Base-by-base conservation (phyloP, 2,797 vertebrate genomes). In the Galago senegalensis region DNA sequence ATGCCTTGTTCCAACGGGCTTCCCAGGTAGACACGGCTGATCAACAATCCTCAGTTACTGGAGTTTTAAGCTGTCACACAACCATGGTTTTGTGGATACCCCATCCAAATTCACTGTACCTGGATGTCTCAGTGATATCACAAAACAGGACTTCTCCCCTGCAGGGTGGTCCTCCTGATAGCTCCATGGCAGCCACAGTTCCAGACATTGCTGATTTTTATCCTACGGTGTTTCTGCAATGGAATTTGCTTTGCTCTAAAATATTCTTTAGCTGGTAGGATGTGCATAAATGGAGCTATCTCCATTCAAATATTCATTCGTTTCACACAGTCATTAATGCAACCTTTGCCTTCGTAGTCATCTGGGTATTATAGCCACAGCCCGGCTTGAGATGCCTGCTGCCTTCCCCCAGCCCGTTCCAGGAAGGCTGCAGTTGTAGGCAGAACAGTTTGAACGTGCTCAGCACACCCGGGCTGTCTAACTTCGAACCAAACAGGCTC, bases 401-500 rank as follows among this genome's bases (percentile, higher is more conserved):
- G 31, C 13, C 76, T 75, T 70, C 73, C 75, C 80, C n/a, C 1
- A 37, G 93, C 77, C 23, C 63, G 43, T 77, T 95, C 80, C 61
- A 95, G 95, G 85, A 90, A 86, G 60, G 18, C 29, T 65, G 16
- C 18, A 7, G 58, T 81, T 65, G 67, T 16, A 75, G 14, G 34
- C 75, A 37, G 56, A 6, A 12, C 6, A 16, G 34, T 58, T 16
- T 69, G 79, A 87, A 91, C 1, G 16, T 80, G 27, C 56, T 81
- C 65, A 60, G 40, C 34, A 40, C 10, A 34, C 43, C 49, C 65
- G 0, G 18, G 56, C 76, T 82, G 49, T 92, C 61, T 56, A 77
- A 60, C 37, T 90, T 80, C 76, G 53, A 96, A 90, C 75, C 93
- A 90, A 88, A 80, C 7, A 29, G 60, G 10, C 83, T 97, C 76